phyloP scores from a whole-genome alignment of 2,888 invertebrate species.

The Strigamia maritima region DNA sequence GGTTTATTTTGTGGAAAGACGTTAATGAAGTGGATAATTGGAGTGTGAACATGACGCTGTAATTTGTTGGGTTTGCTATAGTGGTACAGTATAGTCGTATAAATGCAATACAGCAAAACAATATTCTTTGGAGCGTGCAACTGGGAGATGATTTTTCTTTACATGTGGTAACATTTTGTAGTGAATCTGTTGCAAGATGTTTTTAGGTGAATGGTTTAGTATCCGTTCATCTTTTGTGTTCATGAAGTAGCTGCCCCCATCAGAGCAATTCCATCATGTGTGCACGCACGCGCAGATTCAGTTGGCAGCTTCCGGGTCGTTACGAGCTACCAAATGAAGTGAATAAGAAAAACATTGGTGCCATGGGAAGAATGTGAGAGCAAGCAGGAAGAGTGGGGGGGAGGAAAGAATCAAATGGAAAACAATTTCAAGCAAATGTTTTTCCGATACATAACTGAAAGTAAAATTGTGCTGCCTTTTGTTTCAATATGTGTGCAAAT shows the following conservation, averaged over 20 bases:
- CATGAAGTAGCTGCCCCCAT: background rate
- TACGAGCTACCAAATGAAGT: conserved; percentile 10
- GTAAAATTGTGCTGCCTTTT: background rate
- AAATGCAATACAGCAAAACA: background rate
- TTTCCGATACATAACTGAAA: conserved; percentile 6
- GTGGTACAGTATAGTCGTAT: background rate
- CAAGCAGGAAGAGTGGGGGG: background rate
- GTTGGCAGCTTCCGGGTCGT: conserved; percentile 10
- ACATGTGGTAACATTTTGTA: background rate
- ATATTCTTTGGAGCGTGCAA: background rate
- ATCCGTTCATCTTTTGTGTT: conserved; percentile 13
- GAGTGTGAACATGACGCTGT: background rate
- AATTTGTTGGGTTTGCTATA: no score
- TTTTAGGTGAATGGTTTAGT: background rate
- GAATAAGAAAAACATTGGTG: conserved; percentile 15
- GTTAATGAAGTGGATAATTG: conserved; percentile 5
- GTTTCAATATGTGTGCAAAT: background rate
- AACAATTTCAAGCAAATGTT: conserved; percentile 10
- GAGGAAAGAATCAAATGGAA: background rate
- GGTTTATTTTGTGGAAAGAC: background rate
- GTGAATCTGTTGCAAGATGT: background rate
- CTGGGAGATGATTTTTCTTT: background rate
- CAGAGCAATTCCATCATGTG: conserved; percentile 10
- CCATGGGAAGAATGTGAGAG: conserved; percentile 10
- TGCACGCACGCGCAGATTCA: conserved; percentile 15